phyloP scores from a whole-genome alignment of 2,113 vertebrate species.

The Nannospalax galili region DNA sequence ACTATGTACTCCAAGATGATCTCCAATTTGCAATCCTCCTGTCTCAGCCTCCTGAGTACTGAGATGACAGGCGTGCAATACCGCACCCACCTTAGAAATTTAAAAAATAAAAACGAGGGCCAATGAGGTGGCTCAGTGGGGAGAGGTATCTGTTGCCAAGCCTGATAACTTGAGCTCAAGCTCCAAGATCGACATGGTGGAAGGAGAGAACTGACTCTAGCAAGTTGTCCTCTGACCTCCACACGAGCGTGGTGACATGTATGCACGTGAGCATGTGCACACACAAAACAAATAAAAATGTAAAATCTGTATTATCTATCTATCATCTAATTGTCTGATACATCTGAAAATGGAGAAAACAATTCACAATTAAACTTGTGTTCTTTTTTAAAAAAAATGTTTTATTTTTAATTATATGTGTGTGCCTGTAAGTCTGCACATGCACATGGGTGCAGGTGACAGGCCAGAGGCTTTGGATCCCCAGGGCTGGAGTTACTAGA shows the following conservation, averaged over 20 bases:
- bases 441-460: not conserved
- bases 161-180: not conserved
- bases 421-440: not conserved
- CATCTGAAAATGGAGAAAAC: constrained; percentile 33
- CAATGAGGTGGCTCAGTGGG: not conserved
- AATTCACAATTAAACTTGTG: not conserved
- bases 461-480: not conserved
- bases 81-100: not conserved
- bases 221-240: not conserved
- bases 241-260: not conserved
- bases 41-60: not conserved
- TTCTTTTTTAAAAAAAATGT: constrained; percentile 2
- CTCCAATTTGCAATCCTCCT: not conserved
- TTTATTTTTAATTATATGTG: not conserved
- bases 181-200: not conserved
- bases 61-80: not conserved
- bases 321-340: not conserved
- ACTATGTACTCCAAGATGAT: not conserved
- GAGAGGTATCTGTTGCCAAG: not conserved
- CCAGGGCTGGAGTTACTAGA: not conserved
- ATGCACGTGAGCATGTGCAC: not conserved
- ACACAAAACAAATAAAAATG: not conserved
- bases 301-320: not conserved
- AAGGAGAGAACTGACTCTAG: not conserved
- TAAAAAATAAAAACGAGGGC: not conserved